Percentiles rank a stretch among this genome's conserved stretches.
phyloP scores from a whole-genome alignment of 30 jellyfish, hydroid and myxozoan genomes.

The Turritopsis dohrnii region DNA sequence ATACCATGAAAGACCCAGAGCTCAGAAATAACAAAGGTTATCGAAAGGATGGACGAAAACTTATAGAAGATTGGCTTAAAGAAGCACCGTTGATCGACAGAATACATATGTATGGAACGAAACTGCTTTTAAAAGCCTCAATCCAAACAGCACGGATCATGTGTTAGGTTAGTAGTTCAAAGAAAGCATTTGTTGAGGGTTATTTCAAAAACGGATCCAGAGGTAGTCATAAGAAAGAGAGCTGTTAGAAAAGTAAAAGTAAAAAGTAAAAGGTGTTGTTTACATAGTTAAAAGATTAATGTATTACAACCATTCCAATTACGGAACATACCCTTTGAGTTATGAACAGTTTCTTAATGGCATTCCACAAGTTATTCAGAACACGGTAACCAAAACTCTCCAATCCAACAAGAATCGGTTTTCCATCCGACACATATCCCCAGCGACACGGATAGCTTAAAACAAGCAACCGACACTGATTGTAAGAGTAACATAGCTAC shows the following conservation, averaged over 20 bases:
- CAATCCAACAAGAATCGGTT: constrained; percentile 60
- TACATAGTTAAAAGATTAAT: no score
- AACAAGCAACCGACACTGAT: no score
- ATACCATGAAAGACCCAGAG: constrained; percentile 40
- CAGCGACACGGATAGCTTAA: constrained; percentile 78
- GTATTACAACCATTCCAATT: no score
- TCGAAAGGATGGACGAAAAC: constrained; percentile 64
- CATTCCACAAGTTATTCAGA: constrained; percentile 68
- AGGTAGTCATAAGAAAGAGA: no score
- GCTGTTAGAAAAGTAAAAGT: no score
- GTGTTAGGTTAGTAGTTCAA: constrained; percentile 49
- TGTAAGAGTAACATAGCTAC: background rate
- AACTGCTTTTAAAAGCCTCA: constrained; percentile 34
- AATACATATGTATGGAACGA: constrained; percentile 72
- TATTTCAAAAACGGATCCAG: no score
- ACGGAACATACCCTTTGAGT: background rate
- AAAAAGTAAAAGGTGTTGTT: no score
- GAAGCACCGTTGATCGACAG: constrained; percentile 20
- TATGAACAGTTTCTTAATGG: constrained; percentile 42
- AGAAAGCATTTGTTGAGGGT: no score
- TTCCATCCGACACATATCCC: constrained; percentile 81
- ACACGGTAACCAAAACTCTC: constrained; percentile 71
- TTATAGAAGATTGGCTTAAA: constrained; percentile 72
- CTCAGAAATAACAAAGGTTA: constrained; percentile 31
- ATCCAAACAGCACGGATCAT: constrained; percentile 60